Evolutionary conservation across 2,113 vertebrate species (phyloP).

Genomic region (Uropsilus gracilis): DNA sequence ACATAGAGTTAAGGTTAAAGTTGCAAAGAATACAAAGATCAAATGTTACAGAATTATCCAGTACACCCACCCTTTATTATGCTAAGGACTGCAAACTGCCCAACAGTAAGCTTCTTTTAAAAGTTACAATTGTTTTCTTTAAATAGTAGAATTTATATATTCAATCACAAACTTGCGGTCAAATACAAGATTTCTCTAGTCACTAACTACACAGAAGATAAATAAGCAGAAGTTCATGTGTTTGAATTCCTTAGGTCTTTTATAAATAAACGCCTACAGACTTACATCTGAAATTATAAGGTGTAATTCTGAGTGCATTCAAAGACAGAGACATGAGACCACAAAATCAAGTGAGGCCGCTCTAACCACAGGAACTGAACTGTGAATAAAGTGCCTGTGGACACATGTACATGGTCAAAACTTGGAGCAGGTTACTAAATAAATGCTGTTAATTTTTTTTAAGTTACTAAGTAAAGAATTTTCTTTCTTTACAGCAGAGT

Average conservation of each 20-base stretch:
- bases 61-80: neutral
- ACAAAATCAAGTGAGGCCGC: neutral
- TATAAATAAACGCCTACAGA: slow-evolving; percentile 62
- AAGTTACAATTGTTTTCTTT: slow-evolving; percentile 48
- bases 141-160: slow-evolving; percentile 38
- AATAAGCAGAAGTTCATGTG: slow-evolving; percentile 56
- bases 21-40: neutral
- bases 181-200: slow-evolving; percentile 52
- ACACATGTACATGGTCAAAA: neutral
- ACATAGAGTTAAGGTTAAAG: neutral
- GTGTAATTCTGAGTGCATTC: slow-evolving; percentile 54
- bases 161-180: slow-evolving; percentile 45
- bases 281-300: slow-evolving; percentile 70
- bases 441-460: slow-evolving; percentile 1
- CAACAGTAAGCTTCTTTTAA: neutral
- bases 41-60: neutral
- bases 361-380: slow-evolving; percentile 36
- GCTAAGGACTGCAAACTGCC: neutral
- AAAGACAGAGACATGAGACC: slow-evolving; percentile 16
- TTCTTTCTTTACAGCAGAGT: slow-evolving; percentile 51
- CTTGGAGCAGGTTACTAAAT: slow-evolving; percentile 29
- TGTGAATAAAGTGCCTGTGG: slow-evolving; percentile 23
- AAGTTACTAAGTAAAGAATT: slow-evolving; percentile 56
- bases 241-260: slow-evolving; percentile 64
- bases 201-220: slow-evolving; percentile 47